These are phyloP conservation scores for Drosophila paranaensis DNA, from an alignment of 2,888 invertebrate genomes.

Conservation along the genomic window DNA sequence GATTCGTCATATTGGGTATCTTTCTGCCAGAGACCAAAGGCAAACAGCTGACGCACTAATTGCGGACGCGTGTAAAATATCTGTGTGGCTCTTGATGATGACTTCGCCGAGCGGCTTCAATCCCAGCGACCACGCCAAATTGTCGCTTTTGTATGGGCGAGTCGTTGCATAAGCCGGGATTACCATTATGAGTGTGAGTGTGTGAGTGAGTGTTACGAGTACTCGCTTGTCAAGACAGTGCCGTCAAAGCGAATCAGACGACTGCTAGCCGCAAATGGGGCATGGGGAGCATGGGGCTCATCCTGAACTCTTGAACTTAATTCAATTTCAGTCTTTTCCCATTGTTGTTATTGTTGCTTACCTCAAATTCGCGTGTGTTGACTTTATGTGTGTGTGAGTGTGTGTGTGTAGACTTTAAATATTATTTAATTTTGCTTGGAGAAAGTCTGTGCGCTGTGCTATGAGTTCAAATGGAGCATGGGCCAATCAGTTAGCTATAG, in stretches of 20 bases:
- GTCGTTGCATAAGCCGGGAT: conserved; percentile 61
- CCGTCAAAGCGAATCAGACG: conserved; percentile 44
- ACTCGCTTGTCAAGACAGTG: conserved; percentile 33
- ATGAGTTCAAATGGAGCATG: conserved; percentile 22
- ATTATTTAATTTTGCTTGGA: conserved; percentile 37
- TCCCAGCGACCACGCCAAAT: conserved; percentile 58
- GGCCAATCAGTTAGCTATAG: not conserved
- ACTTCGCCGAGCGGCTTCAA: conserved; percentile 37
- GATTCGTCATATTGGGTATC: conserved; percentile 72
- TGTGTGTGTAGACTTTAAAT: conserved; percentile 19
- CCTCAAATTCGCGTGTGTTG: conserved; percentile 10
- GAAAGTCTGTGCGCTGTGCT: conserved; percentile 47
- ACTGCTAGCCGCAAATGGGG: conserved; percentile 45
- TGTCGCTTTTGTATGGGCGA: conserved; percentile 53
- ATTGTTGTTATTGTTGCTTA: conserved; percentile 3
- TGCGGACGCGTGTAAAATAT: conserved; percentile 55
- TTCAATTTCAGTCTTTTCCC: conserved; percentile 57
- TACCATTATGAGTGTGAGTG: conserved; percentile 23
- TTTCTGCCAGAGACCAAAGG: conserved; percentile 82
- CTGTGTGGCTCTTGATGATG: conserved; percentile 26
- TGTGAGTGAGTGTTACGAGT: conserved; percentile 25
- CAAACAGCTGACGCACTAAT: conserved; percentile 72
- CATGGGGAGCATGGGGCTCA: conserved; percentile 40
- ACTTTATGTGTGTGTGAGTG: not conserved
- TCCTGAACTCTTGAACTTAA: conserved; percentile 76